Conservation (phyloP, 2,113 vertebrate genomes). For the Anguilla rostrata region DNA sequence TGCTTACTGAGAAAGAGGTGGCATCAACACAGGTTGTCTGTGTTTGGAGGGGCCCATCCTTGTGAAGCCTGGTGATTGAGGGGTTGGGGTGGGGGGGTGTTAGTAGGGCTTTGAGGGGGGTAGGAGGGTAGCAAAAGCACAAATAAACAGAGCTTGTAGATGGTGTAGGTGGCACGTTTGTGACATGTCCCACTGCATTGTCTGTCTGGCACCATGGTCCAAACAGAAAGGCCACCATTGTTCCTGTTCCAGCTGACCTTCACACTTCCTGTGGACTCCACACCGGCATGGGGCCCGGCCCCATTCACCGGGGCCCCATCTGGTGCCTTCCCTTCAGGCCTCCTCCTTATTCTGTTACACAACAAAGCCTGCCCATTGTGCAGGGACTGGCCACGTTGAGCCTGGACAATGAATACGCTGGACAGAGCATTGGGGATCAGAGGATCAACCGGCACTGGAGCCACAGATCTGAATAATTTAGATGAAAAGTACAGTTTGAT, state of each 20-base stretch:
- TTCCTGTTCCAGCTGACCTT: conserved; percentile 48
- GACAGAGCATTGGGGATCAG: neutral
- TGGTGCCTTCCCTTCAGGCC: neutral
- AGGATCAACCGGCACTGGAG: neutral
- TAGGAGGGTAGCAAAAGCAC: neutral
- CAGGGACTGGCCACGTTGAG: conserved; percentile 1
- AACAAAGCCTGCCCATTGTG: conserved; percentile 36
- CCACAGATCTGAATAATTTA: neutral
- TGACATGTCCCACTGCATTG: conserved; percentile 31
- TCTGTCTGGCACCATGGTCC: neutral
- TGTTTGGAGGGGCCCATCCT: neutral
- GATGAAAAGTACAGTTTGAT: neutral
- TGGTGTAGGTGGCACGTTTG: neutral
- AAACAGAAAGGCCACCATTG: conserved; percentile 32
- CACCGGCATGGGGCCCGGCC: neutral
- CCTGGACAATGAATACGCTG: conserved; percentile 32
- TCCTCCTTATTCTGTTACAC: conserved; percentile 25
- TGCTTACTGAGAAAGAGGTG: neutral
- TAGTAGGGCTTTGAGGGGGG: neutral
- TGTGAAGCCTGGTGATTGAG: neutral
- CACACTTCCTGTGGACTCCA: conserved; percentile 35
- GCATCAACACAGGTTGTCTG: neutral
- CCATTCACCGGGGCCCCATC: conserved; percentile 31
- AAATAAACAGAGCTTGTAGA: neutral
- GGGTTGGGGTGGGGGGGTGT: neutral